phyloP scores from a whole-genome alignment of 1,140 invertebrate species.

The Pachyrhynchus sulphureomaculatus region DNA sequence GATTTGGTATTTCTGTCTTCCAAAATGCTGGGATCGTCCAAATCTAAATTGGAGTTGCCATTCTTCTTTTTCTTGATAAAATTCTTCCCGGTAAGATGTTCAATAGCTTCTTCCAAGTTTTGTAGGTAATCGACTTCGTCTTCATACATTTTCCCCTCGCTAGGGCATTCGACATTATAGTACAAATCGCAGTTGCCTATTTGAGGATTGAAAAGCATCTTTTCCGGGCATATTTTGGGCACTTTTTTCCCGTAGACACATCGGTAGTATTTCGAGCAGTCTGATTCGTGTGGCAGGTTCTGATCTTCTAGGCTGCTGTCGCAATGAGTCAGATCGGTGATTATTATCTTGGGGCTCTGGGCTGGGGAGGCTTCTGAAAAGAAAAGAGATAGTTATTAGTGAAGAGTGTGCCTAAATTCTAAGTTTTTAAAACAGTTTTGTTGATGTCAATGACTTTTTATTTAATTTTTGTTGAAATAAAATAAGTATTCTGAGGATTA shows the following conservation, averaged over 20 bases:
- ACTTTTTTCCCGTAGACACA: slow-evolving; percentile 45
- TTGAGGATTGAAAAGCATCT: slow-evolving; percentile 49
- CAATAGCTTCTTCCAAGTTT: slow-evolving; percentile 3
- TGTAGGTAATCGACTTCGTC: background rate
- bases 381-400: no score
- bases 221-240: slow-evolving; percentile 43
- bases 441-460: no score
- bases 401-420: no score
- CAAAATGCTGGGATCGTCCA: background rate
- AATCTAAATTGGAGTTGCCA: background rate
- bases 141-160: background rate
- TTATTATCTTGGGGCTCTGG: background rate
- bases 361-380: background rate
- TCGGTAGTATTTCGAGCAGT: slow-evolving; percentile 39
- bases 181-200: slow-evolving; percentile 45
- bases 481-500: no score
- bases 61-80: background rate
- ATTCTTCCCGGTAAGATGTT: background rate
- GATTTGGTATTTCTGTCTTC: background rate
- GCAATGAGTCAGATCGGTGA: background rate
- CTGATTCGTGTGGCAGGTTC: slow-evolving; percentile 25
- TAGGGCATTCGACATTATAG: slow-evolving; percentile 30
- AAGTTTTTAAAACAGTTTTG: no score
- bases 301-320: slow-evolving; percentile 12
- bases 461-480: no score